phyloP scores from a whole-genome alignment of 2,113 vertebrate species.

The Hyperopisus bebe region DNA sequence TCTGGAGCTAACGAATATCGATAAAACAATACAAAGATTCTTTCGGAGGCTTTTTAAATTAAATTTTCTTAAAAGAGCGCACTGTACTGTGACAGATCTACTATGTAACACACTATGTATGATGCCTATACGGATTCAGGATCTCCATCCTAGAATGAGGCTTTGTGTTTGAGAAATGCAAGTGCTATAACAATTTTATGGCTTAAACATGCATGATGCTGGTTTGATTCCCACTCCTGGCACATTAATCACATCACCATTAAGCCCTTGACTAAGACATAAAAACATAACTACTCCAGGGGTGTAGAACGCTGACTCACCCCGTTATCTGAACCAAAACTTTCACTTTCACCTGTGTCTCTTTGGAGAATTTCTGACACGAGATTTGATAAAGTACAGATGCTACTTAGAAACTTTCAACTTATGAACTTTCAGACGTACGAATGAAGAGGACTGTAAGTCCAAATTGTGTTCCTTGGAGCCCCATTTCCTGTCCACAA shows the following conservation, averaged over 20 bases:
- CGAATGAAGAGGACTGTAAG: too few species aligned
- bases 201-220: background rate
- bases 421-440: too few species aligned
- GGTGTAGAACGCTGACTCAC: background rate
- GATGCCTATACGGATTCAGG: background rate
- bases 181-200: background rate
- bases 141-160: background rate
- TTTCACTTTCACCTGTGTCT: background rate
- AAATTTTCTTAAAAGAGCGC: background rate
- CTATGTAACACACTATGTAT: background rate
- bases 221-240: background rate
- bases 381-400: background rate
- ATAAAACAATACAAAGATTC: background rate
- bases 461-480: too few species aligned
- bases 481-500: too few species aligned
- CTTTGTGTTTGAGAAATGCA: background rate
- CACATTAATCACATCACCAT: background rate
- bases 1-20: background rate
- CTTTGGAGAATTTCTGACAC: background rate
- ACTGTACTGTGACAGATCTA: background rate
- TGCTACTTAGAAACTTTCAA: too few species aligned
- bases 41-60: background rate
- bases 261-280: background rate
- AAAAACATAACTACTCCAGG: background rate
- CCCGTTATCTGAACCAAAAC: background rate